Percentiles rank a stretch among this genome's conserved stretches.
Evolutionary conservation across 2,888 invertebrate species (phyloP).

Genomic region (Micropterix aruncella): DNA sequence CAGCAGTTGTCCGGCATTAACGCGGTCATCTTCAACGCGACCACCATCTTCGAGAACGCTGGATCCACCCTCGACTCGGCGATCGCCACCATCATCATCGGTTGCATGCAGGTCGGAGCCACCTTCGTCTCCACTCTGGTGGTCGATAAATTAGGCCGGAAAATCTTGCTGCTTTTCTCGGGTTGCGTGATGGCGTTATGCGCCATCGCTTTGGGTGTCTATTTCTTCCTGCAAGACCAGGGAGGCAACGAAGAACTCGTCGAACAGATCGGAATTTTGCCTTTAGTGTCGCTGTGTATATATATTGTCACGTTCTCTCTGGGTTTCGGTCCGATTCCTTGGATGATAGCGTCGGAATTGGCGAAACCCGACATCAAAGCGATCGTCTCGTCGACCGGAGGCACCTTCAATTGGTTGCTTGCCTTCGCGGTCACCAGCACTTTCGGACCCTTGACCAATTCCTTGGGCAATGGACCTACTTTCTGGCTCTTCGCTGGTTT

Average conservation of each 20-base stretch:
- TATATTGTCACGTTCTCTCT: slow-evolving; percentile 72
- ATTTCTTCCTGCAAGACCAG: slow-evolving; percentile 39
- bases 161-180: slow-evolving; percentile 59
- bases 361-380: slow-evolving; percentile 69
- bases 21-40: slow-evolving; percentile 69
- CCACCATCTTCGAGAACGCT: slow-evolving; percentile 56
- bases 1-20: slow-evolving; percentile 81
- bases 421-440: slow-evolving; percentile 70
- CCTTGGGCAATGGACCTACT: slow-evolving; percentile 46
- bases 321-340: slow-evolving; percentile 80
- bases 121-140: slow-evolving; percentile 62
- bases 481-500: slow-evolving; percentile 64
- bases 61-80: slow-evolving; percentile 41
- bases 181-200: slow-evolving; percentile 56
- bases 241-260: slow-evolving; percentile 25
- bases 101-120: slow-evolving; percentile 66
- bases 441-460: slow-evolving; percentile 40
- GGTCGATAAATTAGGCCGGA: slow-evolving; percentile 70
- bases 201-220: slow-evolving; percentile 54
- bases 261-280: slow-evolving; percentile 52
- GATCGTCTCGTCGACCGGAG: slow-evolving; percentile 61
- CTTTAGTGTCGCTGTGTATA: slow-evolving; percentile 55
- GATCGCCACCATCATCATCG: slow-evolving; percentile 63
- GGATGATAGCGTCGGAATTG: slow-evolving; percentile 72
- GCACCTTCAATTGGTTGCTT: slow-evolving; percentile 69